These are phyloP conservation scores for Uromys caudimaculatus DNA, from an alignment of 2,797 vertebrate species.

Conservation along the genomic window DNA sequence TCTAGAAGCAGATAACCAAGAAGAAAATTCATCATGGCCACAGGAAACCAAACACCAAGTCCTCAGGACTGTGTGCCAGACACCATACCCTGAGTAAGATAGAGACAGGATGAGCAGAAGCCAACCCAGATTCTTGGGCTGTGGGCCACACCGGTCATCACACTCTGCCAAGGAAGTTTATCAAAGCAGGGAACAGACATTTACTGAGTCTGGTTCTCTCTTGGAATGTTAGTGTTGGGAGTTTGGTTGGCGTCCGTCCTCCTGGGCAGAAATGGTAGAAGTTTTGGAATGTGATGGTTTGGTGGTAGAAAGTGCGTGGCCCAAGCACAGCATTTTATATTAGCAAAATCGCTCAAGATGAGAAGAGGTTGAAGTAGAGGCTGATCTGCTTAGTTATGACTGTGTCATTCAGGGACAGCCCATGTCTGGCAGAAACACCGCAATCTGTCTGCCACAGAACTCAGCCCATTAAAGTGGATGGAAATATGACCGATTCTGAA, in stretches of 20 bases:
- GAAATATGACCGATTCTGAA: slow-evolving; percentile 59
- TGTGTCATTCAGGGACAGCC: slow-evolving; percentile 70
- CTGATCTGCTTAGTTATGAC: slow-evolving; percentile 52
- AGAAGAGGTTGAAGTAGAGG: slow-evolving; percentile 22
- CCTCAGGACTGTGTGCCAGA: neutral
- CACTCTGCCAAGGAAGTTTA: slow-evolving; percentile 73
- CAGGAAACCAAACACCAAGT: slow-evolving; percentile 29
- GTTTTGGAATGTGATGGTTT: slow-evolving; percentile 31
- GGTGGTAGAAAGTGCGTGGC: neutral
- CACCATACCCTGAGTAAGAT: neutral
- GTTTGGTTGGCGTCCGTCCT: neutral
- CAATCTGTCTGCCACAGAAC: slow-evolving; percentile 59
- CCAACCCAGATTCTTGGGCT: slow-evolving; percentile 53
- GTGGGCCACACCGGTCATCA: slow-evolving; percentile 47
- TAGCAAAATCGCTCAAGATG: slow-evolving; percentile 47
- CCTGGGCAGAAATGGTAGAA: neutral
- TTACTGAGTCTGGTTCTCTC: slow-evolving; percentile 59
- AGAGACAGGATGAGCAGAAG: neutral
- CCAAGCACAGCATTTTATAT: neutral
- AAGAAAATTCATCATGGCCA: slow-evolving; percentile 33
- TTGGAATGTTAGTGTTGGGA: neutral
- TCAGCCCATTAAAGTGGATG: slow-evolving; percentile 63
- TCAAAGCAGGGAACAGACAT: slow-evolving; percentile 73
- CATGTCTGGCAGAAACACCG: slow-evolving; percentile 64
- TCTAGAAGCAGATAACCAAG: neutral